These are phyloP conservation scores for Limnephilus rhombicus DNA, from an alignment of 2,888 invertebrate species.

Conservation along the genomic window DNA sequence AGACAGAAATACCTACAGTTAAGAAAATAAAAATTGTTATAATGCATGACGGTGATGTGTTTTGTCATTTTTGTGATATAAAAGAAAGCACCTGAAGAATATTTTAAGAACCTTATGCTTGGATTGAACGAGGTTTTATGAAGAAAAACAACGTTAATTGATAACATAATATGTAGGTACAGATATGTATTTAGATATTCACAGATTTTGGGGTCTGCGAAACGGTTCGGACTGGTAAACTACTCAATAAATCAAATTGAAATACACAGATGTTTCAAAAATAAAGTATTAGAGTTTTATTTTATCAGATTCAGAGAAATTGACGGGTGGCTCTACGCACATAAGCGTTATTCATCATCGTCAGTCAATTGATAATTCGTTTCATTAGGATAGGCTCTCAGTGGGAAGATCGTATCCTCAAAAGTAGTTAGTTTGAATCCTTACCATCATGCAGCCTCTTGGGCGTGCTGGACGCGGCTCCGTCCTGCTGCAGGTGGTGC, in stretches of 20 bases:
- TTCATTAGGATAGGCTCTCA: neutral
- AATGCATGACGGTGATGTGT: neutral
- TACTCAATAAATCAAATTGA: neutral
- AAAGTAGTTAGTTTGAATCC: conserved; percentile 48
- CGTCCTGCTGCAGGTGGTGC: conserved; percentile 84
- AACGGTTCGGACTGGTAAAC: neutral
- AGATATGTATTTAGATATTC: neutral
- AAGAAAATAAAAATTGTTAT: neutral
- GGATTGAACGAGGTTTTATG: too few relatives aligned
- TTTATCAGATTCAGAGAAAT: neutral
- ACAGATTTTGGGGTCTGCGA: neutral
- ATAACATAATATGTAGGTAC: neutral
- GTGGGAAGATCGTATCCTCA: neutral
- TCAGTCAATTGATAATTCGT: too few relatives aligned
- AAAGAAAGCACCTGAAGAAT: neutral
- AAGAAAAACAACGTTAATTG: neutral
- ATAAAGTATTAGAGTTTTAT: neutral
- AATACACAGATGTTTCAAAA: neutral
- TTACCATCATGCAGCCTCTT: conserved; percentile 82
- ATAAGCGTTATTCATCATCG: too few relatives aligned
- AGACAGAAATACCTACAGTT: neutral
- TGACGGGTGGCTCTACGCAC: neutral
- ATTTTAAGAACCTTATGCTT: neutral
- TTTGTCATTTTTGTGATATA: neutral
- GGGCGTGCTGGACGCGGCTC: conserved; percentile 90